Percentiles rank a stretch among this genome's conserved stretches.
Conservation (phyloP, 64 coral and sea anemone genomes). For the Cladopsammia gracilis region DNA sequence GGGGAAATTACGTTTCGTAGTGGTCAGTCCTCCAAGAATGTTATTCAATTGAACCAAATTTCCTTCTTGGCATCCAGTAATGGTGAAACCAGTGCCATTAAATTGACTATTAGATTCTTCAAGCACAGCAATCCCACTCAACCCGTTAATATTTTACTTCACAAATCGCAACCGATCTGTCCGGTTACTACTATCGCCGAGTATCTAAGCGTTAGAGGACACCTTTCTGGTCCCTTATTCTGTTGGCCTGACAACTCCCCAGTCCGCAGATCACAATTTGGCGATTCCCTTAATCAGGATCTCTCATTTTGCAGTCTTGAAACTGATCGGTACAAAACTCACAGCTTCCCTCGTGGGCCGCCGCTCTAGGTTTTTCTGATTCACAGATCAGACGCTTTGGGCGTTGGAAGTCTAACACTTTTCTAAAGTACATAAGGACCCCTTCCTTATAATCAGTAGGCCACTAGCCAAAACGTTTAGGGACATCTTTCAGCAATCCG, state of each 20-base stretch:
- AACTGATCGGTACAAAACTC: background rate
- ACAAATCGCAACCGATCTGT: conserved; percentile 9
- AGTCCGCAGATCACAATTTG: background rate
- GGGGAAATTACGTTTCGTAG: conserved; percentile 1
- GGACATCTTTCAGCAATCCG: no score
- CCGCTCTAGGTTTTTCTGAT: background rate
- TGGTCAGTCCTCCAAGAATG: background rate
- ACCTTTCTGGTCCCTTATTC: background rate
- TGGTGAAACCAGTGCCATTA: conserved; percentile 3
- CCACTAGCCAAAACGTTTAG: no score
- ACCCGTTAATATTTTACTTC: conserved; percentile 18
- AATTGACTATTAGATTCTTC: conserved; percentile 13
- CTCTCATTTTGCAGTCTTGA: background rate
- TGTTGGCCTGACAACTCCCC: background rate
- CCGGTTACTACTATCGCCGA: conserved; percentile 5
- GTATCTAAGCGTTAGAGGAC: conserved; percentile 5
- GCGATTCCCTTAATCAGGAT: background rate
- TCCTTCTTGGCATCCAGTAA: background rate
- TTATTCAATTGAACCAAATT: conserved; percentile 24
- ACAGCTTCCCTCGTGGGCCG: conserved; percentile 16
- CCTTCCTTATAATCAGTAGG: no score
- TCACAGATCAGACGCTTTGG: conserved; percentile 18
- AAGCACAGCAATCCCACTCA: conserved; percentile 2
- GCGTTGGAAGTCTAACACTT: conserved; percentile 25
- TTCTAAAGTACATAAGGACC: conserved; percentile 10